phyloP scores from a whole-genome alignment of 1,140 invertebrate genomes.

The Drosophila bipectinata region DNA sequence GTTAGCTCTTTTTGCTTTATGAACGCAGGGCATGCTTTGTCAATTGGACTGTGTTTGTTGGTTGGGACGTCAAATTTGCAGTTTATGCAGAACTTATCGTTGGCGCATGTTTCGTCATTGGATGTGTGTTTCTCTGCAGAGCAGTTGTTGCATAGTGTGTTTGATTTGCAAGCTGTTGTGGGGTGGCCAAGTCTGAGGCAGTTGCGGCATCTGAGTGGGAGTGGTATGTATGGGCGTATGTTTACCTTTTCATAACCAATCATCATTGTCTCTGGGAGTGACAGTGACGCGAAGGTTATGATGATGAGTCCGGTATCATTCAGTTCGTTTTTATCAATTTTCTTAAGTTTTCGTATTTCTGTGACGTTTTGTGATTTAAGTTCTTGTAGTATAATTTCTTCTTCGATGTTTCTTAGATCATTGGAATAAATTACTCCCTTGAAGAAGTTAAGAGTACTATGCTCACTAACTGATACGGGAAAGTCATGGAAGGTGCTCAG shows the following conservation, averaged over 20 bases:
- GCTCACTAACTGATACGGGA: conserved; percentile 18
- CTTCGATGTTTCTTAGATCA: conserved; percentile 8
- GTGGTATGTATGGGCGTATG: conserved; percentile 16
- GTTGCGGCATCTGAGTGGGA: conserved; percentile 17
- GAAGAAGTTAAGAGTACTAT: conserved; percentile 21
- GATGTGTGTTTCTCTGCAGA: no score
- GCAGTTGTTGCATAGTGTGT: no score
- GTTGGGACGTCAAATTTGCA: no score
- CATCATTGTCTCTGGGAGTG: conserved; percentile 19
- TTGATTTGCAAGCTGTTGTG: no score
- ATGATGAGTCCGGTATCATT: conserved; percentile 25
- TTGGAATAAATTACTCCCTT: conserved; percentile 18
- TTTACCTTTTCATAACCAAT: conserved; percentile 13
- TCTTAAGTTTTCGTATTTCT: no score
- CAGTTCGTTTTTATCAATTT: neutral
- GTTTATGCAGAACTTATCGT: no score
- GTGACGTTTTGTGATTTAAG: no score
- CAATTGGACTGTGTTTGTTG: no score
- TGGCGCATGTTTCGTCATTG: no score
- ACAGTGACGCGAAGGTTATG: conserved; percentile 16
- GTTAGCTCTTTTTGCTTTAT: no score
- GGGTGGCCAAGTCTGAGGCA: neutral
- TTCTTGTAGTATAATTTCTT: neutral
- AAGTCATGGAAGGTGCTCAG: conserved; percentile 12
- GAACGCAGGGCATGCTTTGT: no score